Conservation (phyloP, 2,113 vertebrate genomes). For the Chaetura pelagica region DNA sequence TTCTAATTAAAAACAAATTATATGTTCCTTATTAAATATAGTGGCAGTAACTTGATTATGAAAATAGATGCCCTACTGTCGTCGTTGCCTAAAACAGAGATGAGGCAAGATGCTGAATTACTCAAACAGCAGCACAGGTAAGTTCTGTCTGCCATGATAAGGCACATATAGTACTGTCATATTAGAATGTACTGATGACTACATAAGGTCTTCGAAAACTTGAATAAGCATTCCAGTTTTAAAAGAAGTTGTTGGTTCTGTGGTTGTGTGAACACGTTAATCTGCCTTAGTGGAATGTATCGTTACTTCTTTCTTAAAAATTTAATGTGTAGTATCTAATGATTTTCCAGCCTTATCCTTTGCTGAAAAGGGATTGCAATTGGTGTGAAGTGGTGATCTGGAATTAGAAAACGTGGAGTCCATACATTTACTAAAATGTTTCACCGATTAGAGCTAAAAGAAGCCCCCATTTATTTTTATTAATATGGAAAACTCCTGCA, state of each 20-base stretch:
- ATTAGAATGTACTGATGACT: not conserved
- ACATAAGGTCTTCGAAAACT: not conserved
- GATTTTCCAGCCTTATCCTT: not conserved
- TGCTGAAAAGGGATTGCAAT: not conserved
- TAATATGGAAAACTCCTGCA: not conserved
- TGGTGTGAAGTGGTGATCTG: not conserved
- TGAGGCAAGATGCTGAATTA: constrained; percentile 82
- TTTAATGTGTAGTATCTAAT: not conserved
- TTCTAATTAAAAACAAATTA: not conserved
- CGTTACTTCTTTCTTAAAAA: not conserved
- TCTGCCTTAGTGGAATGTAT: not conserved
- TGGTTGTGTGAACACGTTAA: not conserved
- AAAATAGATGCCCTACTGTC: constrained; percentile 89
- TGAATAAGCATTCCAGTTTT: not conserved
- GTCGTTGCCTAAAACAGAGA: constrained; percentile 82
- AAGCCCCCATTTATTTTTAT: not conserved
- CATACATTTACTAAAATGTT: not conserved
- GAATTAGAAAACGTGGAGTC: not conserved
- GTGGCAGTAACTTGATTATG: constrained; percentile 92
- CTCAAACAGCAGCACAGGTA: constrained; percentile 89
- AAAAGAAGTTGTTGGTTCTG: not conserved
- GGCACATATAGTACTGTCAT: not conserved
- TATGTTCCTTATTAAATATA: constrained; percentile 55
- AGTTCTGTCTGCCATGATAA: not conserved
- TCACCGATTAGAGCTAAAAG: not conserved